Evolutionary conservation across 2,113 vertebrate species (phyloP).

Genomic region (Sula dactylatra): DNA sequence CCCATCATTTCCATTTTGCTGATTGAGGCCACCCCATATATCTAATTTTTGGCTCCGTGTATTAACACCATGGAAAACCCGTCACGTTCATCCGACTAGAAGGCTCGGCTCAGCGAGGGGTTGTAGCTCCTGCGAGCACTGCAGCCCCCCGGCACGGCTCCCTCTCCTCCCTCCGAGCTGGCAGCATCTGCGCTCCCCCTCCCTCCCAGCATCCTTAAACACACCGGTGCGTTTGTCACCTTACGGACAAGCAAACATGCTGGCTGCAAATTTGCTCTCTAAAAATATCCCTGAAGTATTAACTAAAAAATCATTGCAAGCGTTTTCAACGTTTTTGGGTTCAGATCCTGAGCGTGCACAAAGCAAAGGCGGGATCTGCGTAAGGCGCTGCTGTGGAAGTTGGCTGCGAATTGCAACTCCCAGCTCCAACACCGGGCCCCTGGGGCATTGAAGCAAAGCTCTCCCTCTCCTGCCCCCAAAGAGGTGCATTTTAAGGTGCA

Average conservation of each 20-base stretch:
- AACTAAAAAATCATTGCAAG: background rate
- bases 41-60: background rate
- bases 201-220: background rate
- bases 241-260: background rate
- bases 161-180: background rate
- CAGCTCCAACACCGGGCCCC: background rate
- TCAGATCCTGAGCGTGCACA: fast-evolving
- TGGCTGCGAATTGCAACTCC: background rate
- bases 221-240: background rate
- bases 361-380: background rate
- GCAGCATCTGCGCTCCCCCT: background rate
- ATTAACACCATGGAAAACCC: fast-evolving
- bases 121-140: background rate
- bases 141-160: background rate
- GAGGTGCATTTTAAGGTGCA: background rate
- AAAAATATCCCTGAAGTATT: background rate
- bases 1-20: background rate
- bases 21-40: background rate
- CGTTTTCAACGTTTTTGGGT: fast-evolving
- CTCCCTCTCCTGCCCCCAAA: background rate
- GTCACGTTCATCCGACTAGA: background rate
- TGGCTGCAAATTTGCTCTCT: background rate
- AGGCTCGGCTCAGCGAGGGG: background rate
- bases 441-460: background rate
- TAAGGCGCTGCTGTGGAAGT: background rate